phyloP scores from a whole-genome alignment of 2,113 vertebrate genomes.

The Numenius arquata region DNA sequence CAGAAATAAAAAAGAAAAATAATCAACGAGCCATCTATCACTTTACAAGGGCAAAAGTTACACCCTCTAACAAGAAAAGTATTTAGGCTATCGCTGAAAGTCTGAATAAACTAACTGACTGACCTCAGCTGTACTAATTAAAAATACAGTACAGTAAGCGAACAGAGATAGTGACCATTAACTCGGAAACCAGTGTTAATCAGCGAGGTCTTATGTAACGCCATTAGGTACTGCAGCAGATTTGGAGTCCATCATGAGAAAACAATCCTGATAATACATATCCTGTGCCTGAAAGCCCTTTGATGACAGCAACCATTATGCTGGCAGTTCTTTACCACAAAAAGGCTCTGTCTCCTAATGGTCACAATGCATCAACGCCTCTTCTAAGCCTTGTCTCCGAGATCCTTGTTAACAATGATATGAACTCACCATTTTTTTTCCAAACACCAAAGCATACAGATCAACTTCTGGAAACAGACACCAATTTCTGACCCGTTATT shows the following conservation, averaged over 20 bases:
- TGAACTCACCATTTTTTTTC: neutral
- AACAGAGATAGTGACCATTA: neutral
- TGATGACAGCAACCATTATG: neutral
- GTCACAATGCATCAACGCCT: neutral
- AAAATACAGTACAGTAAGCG: fast-evolving
- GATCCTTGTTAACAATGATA: neutral
- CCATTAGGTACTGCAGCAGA: neutral
- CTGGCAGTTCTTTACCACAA: neutral
- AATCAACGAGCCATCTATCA: neutral
- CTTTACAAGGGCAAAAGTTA: neutral
- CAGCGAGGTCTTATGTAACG: neutral
- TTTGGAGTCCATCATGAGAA: neutral
- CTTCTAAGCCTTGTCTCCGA: neutral
- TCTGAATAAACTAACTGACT: neutral
- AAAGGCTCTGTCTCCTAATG: neutral
- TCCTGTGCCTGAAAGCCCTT: neutral
- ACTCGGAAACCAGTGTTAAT: neutral
- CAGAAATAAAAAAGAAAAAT: neutral
- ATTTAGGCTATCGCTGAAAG: neutral
- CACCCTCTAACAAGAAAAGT: neutral
- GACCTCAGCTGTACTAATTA: neutral
- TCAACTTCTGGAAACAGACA: neutral
- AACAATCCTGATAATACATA: neutral
- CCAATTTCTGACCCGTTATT: neutral
- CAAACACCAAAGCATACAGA: neutral